These are phyloP conservation scores for Scatophagus argus DNA, from an alignment of 2,113 vertebrate genomes.

Conservation along the genomic window DNA sequence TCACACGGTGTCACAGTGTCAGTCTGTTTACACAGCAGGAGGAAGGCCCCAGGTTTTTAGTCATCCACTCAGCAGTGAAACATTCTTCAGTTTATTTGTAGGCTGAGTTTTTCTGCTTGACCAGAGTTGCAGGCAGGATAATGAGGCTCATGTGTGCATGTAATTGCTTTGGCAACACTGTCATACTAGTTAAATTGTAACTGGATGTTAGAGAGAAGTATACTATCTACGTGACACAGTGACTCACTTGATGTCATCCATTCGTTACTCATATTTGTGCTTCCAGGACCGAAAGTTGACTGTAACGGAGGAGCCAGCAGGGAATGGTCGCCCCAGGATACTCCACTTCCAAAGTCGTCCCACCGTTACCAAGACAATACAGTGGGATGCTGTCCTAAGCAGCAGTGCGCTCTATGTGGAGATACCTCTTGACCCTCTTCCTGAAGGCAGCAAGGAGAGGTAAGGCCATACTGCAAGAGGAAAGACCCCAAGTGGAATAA, in stretches of 20 bases:
- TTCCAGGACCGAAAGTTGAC: conserved; percentile 85
- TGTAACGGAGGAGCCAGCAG: conserved; percentile 84
- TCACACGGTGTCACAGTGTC: conserved; percentile 38
- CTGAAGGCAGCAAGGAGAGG: conserved; percentile 89
- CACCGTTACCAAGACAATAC: conserved; percentile 78
- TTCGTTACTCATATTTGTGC: neutral
- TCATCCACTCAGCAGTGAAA: neutral
- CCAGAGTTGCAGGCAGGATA: neutral
- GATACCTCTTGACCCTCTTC: conserved; percentile 82
- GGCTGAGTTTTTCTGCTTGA: neutral
- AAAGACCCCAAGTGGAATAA: neutral
- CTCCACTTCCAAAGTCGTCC: conserved; percentile 86
- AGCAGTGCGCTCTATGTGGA: conserved; percentile 84
- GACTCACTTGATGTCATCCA: neutral
- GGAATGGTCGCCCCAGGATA: conserved; percentile 82
- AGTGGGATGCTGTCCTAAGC: conserved; percentile 85
- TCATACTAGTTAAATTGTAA: neutral
- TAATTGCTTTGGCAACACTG: neutral
- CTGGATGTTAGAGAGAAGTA: neutral
- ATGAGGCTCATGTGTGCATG: neutral
- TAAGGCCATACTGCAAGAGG: conserved; percentile 45
- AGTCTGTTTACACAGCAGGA: neutral
- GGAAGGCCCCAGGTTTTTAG: neutral
- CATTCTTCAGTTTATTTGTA: neutral
- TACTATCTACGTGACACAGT: neutral